phyloP scores from a whole-genome alignment of 2,797 vertebrate species.

The Glossophaga mutica region DNA sequence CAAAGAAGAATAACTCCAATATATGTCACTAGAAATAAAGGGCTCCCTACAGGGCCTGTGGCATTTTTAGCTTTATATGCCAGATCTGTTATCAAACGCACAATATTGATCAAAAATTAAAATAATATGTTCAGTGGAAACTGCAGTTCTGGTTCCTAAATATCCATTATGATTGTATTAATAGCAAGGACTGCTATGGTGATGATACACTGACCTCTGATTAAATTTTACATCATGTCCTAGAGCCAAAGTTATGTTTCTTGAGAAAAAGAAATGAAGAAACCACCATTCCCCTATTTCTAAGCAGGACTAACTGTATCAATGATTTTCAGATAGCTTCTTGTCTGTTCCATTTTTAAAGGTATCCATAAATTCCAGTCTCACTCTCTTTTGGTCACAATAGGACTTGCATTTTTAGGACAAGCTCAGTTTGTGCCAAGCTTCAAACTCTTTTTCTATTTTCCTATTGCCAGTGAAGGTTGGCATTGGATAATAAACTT shows the following conservation, averaged over 20 bases:
- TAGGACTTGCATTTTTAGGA: not conserved
- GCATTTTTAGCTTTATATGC: slow-evolving; percentile 14
- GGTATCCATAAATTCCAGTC: not conserved
- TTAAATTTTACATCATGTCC: not conserved
- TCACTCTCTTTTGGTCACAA: not conserved
- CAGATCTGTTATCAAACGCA: slow-evolving; percentile 36
- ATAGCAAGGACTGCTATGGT: not conserved
- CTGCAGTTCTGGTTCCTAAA: not conserved
- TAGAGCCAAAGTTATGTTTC: not conserved
- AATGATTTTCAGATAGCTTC: not conserved
- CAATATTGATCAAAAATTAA: slow-evolving; percentile 57
- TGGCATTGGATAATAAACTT: not conserved
- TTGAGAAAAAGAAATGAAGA: not conserved
- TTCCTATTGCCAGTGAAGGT: not conserved
- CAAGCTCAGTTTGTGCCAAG: not conserved
- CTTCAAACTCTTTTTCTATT: not conserved
- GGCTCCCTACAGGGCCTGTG: slow-evolving; percentile 35
- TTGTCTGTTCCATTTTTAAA: not conserved
- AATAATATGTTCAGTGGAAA: not conserved
- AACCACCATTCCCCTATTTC: not conserved
- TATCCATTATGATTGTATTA: not conserved
- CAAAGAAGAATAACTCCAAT: slow-evolving; percentile 69
- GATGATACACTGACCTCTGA: not conserved
- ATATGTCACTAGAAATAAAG: slow-evolving; percentile 55
- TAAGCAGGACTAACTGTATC: not conserved